Base-by-base conservation (phyloP, 1,140 invertebrate species). In the Riptortus pedestris region DNA sequence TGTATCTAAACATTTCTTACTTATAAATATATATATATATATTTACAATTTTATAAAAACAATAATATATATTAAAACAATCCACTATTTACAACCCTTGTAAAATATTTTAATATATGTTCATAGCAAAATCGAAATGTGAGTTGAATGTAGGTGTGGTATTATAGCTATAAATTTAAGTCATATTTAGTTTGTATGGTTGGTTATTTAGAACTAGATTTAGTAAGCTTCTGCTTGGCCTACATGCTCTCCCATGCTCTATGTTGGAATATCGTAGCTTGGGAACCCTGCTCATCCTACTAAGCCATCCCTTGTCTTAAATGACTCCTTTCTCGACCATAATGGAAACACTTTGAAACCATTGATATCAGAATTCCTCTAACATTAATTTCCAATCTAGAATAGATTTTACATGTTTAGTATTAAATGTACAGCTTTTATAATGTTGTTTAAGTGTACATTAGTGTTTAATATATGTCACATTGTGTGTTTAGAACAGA, bases 181-280 rank as follows among this genome's bases (percentile, higher is more conserved):
- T 24, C 5, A 55, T 55, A 31, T 28, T 65, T 65, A 65, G 58
- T 48, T 65, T 65, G 64, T 65, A 55, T 65, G 64, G 64, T 65
- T 65, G 64, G 64, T 65, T 61, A 5, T 22, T 22, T 65, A 43
- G 24, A 59, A 33, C 18, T 16, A 16, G 26, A 18, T 7, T 18
- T 65, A 65, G 64, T 28, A 31, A 61, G 64, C 64, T 65, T 65
- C 16, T 18, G 64, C 64, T 65, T 65, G 64, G 64, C 64, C 64
- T 65, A 65, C 51, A 59, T 38, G 28, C 57, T 59, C 16, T 59
- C n/a, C 26, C 28, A 20, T 38, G 18, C n/a, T 18, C 52, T 27
- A 57, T 27, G 18, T 57, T 29, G 52, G n/a, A 16, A n/a, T n/a
- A n/a, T 51, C 5, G 22, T 7, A 38, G 14, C 5, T 14, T 5